Evolutionary conservation across 1,140 invertebrate genomes (phyloP), one percentile per base, ranked within the genome.

Genomic region (Dreissena polymorpha): DNA sequence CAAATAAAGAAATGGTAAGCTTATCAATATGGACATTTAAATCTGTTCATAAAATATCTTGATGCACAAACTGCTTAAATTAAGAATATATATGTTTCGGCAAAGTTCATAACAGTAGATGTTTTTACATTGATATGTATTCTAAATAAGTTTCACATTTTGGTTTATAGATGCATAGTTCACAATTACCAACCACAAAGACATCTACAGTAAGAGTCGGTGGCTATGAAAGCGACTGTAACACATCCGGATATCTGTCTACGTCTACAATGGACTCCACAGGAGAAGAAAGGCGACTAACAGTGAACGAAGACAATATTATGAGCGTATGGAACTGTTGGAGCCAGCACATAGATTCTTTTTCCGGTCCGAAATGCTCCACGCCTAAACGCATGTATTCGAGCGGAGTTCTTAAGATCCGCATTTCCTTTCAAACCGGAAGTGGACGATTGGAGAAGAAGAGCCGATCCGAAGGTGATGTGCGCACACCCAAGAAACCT

Each of bases 221-320:
- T 29, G 21, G n/a, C 14, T 71, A 25, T 49, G 78, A 80, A n/a
- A 80, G 16, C 29, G 78, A 80, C 39, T 80, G 68, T n/a, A 80
- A 72, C 53, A 80, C 78, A 29, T 80, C 78, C 27, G 78, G 78
- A 21, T 80, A 71, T 60, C 18, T 80, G 25, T 80, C 78, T 18
- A 69, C 76, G 10, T 80, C 78, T 23, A 72, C 78, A 5, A 72
- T 80, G 25, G 78, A 80, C 50, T 80, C 78, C 13, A 72, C 78
- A n/a, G 69, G 78, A 51, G 78, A 80, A n/a, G 78, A 80, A 60
- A 80, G 64, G 67, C 68, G 78, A 50, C 65, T 80, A 39, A 49
- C 72, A 8, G 55, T 23, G 23, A 80, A 72, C 53, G 78, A 65
- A 25, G 53, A 71, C 55, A 80, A 80, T 14, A 70, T 80, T 8